Evolutionary conservation across 2,888 invertebrate species (phyloP).

Genomic region (Syrphus vitripennis): DNA sequence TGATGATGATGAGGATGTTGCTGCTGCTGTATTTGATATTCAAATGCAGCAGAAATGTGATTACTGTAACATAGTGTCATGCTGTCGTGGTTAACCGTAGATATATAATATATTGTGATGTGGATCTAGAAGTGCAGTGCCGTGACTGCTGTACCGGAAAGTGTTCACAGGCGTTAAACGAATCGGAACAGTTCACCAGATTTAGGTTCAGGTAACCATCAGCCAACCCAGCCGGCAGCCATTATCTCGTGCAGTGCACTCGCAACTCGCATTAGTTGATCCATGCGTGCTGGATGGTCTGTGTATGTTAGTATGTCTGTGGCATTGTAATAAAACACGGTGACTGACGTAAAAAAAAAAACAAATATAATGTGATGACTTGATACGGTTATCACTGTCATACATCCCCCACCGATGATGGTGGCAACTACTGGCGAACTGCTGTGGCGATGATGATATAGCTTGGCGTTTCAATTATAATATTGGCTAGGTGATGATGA

Average conservation of each 20-base stretch:
- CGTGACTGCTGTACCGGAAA: slow-evolving; percentile 40
- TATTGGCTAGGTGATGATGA: slow-evolving; percentile 3
- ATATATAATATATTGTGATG: no score
- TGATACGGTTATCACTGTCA: slow-evolving; percentile 49
- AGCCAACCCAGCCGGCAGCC: slow-evolving; percentile 2
- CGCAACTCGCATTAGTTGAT: slow-evolving; percentile 19
- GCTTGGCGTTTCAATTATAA: not conserved
- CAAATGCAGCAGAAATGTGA: slow-evolving; percentile 38
- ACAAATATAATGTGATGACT: slow-evolving; percentile 35
- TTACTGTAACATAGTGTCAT: slow-evolving; percentile 17
- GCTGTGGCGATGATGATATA: not conserved
- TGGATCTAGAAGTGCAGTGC: not conserved
- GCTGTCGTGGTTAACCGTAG: slow-evolving; percentile 12
- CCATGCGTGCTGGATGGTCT: not conserved
- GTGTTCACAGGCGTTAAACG: slow-evolving; percentile 53
- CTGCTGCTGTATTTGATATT: slow-evolving; percentile 35
- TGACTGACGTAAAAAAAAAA: not conserved
- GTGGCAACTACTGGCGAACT: no score
- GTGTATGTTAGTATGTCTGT: not conserved
- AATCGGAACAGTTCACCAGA: slow-evolving; percentile 63
- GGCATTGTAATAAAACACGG: slow-evolving; percentile 50
- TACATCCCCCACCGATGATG: not conserved
- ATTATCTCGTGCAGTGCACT: slow-evolving; percentile 39
- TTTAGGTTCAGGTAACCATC: slow-evolving; percentile 55
- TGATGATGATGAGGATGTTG: not conserved